Evolutionary conservation across 53 echinoderm and acorn worm species (phyloP).

Genomic region (Mesocentrotus franciscanus): DNA sequence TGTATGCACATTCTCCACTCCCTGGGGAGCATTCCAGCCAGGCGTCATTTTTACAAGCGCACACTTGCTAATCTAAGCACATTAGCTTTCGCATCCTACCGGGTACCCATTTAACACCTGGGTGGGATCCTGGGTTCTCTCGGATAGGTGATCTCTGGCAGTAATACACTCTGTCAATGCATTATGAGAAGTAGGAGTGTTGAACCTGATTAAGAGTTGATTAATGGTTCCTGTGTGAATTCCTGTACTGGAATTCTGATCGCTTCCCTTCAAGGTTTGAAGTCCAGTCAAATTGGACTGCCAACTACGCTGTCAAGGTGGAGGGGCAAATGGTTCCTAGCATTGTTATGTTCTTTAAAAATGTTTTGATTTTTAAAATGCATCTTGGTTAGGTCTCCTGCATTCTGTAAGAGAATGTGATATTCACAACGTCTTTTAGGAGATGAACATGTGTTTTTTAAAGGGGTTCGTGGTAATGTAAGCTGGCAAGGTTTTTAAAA

Average conservation of each 20-base stretch:
- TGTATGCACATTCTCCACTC: too few relatives aligned
- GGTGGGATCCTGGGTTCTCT: too few relatives aligned
- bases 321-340: not conserved
- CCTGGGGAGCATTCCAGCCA: too few relatives aligned
- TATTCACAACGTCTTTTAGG: too few relatives aligned
- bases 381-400: not conserved
- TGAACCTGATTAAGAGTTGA: not conserved
- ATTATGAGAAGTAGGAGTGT: not conserved
- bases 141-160: not conserved
- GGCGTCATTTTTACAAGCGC: too few relatives aligned
- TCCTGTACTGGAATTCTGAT: not conserved
- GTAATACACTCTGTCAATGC: not conserved
- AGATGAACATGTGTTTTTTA: too few relatives aligned
- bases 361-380: not conserved
- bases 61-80: too few relatives aligned
- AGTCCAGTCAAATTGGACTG: not conserved
- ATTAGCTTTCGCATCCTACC: too few relatives aligned
- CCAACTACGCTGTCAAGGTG: not conserved
- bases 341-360: too few relatives aligned
- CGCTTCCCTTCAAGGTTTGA: not conserved
- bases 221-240: constrained; percentile 26
- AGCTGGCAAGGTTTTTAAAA: too few relatives aligned
- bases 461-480: too few relatives aligned
- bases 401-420: not conserved
- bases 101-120: too few relatives aligned